Evolutionary conservation across 2,113 vertebrate species (phyloP).

Genomic region (Leucoraja erinaceus): DNA sequence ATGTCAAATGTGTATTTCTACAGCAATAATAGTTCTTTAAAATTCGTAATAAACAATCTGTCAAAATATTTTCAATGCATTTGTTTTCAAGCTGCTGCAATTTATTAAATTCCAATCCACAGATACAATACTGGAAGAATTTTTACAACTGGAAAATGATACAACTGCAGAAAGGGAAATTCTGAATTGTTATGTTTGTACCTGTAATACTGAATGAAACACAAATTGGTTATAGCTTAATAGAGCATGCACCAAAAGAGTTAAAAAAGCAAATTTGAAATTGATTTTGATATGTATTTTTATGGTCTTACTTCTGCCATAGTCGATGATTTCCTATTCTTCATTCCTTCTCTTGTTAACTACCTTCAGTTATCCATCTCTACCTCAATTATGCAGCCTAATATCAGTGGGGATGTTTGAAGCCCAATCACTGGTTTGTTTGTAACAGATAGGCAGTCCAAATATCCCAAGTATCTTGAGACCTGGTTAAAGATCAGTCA

Average conservation of each 20-base stretch:
- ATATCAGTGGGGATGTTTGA: neutral
- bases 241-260: neutral
- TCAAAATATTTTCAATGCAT: neutral
- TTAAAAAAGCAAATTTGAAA: neutral
- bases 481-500: neutral
- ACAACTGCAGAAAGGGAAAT: too few relatives aligned
- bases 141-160: too few relatives aligned
- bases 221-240: too few relatives aligned
- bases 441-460: neutral
- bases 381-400: neutral
- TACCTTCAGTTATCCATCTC: neutral
- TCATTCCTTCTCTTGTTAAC: neutral
- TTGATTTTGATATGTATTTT: neutral
- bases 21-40: neutral
- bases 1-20: neutral
- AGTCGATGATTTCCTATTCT: neutral
- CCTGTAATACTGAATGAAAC: too few relatives aligned
- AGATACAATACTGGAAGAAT: too few relatives aligned
- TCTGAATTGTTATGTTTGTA: too few relatives aligned
- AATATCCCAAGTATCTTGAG: neutral
- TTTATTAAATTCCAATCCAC: too few relatives aligned
- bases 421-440: neutral
- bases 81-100: too few relatives aligned
- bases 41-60: neutral
- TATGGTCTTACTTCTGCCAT: neutral